Conservation (phyloP, 2,888 invertebrate genomes). For the Lutraria lutraria region DNA sequence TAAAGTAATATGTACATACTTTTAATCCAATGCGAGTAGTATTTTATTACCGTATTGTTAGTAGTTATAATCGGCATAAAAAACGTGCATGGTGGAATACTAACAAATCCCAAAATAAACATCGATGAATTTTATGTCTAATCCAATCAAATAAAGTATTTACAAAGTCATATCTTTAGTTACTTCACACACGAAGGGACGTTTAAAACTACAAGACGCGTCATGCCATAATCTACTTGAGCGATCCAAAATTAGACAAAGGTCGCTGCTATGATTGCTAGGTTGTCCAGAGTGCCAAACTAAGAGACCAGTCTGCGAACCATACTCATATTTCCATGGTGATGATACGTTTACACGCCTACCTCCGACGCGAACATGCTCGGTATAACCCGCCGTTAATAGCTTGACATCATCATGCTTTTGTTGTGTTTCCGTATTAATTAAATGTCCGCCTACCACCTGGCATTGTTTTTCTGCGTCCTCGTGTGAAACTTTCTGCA, state of each 20-base stretch:
- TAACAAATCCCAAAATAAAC: too few species aligned
- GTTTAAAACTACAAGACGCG: background rate
- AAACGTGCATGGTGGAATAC: too few species aligned
- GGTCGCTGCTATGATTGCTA: background rate
- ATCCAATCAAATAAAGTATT: too few species aligned
- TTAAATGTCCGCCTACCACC: conserved; percentile 13
- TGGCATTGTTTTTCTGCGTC: conserved; percentile 10
- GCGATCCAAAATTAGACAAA: background rate
- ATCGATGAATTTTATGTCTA: too few species aligned
- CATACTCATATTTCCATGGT: too few species aligned
- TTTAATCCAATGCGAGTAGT: too few species aligned
- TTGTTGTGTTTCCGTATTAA: conserved; percentile 18
- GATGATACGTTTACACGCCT: too few species aligned
- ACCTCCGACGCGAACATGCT: background rate
- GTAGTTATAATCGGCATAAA: too few species aligned
- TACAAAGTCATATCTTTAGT: too few species aligned
- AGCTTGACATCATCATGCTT: conserved; percentile 9
- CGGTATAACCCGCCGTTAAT: background rate
- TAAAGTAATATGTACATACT: too few species aligned
- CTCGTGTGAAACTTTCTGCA: background rate
- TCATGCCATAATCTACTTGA: background rate
- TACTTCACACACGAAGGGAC: background rate
- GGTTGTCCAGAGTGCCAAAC: background rate
- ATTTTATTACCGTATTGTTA: too few species aligned
- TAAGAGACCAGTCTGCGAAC: background rate